Conservation (phyloP, 2,888 invertebrate species). For the Liopterus haemorrhoidalis region DNA sequence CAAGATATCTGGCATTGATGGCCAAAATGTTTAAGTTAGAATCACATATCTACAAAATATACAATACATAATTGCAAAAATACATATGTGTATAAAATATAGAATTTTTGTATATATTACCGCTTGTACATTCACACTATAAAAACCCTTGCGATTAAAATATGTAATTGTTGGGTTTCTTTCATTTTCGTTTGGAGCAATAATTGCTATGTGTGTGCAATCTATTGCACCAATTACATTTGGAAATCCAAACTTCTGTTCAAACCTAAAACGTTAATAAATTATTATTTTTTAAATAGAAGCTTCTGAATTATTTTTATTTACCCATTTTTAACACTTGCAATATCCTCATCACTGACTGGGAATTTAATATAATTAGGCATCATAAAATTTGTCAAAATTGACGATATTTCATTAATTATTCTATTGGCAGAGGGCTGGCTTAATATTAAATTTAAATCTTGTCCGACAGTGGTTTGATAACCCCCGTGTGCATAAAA, state of each 20-base stretch:
- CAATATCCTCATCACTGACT: background rate
- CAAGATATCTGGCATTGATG: slow-evolving; percentile 19
- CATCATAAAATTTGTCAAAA: slow-evolving; percentile 11
- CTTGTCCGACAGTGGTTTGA: slow-evolving; percentile 15
- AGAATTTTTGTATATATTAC: too few species aligned
- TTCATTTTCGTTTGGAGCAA: too few species aligned
- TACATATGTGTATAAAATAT: too few species aligned
- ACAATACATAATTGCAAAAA: too few species aligned
- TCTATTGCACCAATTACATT: slow-evolving; percentile 13
- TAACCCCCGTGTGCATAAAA: slow-evolving; percentile 5
- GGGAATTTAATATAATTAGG: slow-evolving; percentile 13
- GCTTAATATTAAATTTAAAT: slow-evolving; percentile 14
- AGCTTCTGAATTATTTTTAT: too few species aligned
- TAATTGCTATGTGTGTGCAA: slow-evolving; percentile 17
- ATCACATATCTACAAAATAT: too few species aligned
- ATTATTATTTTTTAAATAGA: too few species aligned
- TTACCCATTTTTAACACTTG: too few species aligned
- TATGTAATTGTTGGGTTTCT: slow-evolving; percentile 13
- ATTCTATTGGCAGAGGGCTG: slow-evolving; percentile 8
- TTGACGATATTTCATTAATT: slow-evolving; percentile 2
- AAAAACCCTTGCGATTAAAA: slow-evolving; percentile 18
- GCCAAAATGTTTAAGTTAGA: slow-evolving; percentile 8
- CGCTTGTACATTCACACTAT: slow-evolving; percentile 14
- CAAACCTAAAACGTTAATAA: slow-evolving; percentile 7
- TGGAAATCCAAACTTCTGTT: slow-evolving; percentile 11